These are phyloP conservation scores for Cygnus olor DNA, from an alignment of 2,797 vertebrate genomes.

Conservation along the genomic window DNA sequence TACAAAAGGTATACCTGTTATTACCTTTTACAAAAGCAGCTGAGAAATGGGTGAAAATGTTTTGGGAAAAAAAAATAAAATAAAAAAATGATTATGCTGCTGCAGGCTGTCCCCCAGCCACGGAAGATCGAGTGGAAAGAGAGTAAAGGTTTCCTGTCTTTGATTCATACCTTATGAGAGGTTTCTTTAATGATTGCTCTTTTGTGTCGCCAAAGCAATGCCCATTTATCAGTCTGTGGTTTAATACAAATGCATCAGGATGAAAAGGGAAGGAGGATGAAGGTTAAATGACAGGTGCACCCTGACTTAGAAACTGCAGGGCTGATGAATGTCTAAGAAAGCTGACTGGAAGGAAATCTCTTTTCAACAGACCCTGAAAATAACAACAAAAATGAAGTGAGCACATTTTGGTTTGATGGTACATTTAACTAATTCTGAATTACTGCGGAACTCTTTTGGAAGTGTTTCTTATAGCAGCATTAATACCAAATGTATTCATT, in stretches of 20 bases:
- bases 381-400: neutral
- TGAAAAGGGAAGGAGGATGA: slow-evolving; percentile 69
- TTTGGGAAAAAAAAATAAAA: slow-evolving; percentile 30
- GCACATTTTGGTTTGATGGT: slow-evolving; percentile 44
- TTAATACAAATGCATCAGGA: slow-evolving; percentile 66
- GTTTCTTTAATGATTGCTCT: slow-evolving; percentile 63
- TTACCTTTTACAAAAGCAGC: slow-evolving; percentile 42
- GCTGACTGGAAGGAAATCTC: slow-evolving; percentile 29
- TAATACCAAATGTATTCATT: slow-evolving; percentile 55
- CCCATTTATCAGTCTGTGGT: slow-evolving; percentile 65
- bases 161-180: slow-evolving; percentile 61
- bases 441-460: slow-evolving; percentile 33
- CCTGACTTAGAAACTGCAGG: slow-evolving; percentile 15
- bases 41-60: slow-evolving; percentile 43
- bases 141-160: slow-evolving; percentile 37
- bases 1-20: neutral
- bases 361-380: slow-evolving; percentile 22
- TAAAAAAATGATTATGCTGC: slow-evolving; percentile 16
- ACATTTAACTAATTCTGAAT: slow-evolving; percentile 65
- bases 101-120: slow-evolving; percentile 1
- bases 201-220: slow-evolving; percentile 52
- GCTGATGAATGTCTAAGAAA: slow-evolving; percentile 52
- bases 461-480: slow-evolving; percentile 1
- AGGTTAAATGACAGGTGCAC: slow-evolving; percentile 67
- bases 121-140: neutral